Conservation (phyloP, 2,797 vertebrate genomes). For the Pagetopsis macropterus region DNA sequence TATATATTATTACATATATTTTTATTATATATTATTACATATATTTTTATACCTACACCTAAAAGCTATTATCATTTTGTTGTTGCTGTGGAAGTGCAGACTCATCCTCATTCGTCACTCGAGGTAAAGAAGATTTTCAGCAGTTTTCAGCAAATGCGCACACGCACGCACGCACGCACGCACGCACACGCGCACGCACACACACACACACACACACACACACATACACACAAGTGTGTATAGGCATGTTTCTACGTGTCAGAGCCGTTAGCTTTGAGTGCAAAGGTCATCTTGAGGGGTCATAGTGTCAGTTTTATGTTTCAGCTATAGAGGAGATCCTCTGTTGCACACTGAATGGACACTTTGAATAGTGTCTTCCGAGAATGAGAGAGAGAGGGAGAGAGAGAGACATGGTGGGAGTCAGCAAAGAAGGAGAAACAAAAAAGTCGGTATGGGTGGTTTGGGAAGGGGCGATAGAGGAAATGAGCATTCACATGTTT, state of each 20-base stretch:
- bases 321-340: slow-evolving; percentile 70
- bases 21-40: not conserved
- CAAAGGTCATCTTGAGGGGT: slow-evolving; percentile 68
- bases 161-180: too few relatives aligned
- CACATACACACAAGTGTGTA: slow-evolving; percentile 8
- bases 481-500: slow-evolving; percentile 58
- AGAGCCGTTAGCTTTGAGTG: slow-evolving; percentile 51
- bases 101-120: not conserved
- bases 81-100: not conserved
- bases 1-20: not conserved
- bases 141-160: slow-evolving; percentile 20
- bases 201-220: not conserved
- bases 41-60: not conserved
- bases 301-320: slow-evolving; percentile 71
- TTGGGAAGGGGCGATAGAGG: slow-evolving; percentile 22
- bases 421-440: slow-evolving; percentile 21
- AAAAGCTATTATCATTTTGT: not conserved
- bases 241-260: slow-evolving; percentile 67
- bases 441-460: slow-evolving; percentile 21
- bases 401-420: slow-evolving; percentile 23
- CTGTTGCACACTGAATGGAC: slow-evolving; percentile 67
- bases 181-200: too few relatives aligned
- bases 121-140: slow-evolving; percentile 24
- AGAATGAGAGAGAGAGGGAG: slow-evolving; percentile 11
- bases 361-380: slow-evolving; percentile 48